Evolutionary conservation across 2,797 vertebrate species (phyloP).

Genomic region (Atherinosoma microstoma): DNA sequence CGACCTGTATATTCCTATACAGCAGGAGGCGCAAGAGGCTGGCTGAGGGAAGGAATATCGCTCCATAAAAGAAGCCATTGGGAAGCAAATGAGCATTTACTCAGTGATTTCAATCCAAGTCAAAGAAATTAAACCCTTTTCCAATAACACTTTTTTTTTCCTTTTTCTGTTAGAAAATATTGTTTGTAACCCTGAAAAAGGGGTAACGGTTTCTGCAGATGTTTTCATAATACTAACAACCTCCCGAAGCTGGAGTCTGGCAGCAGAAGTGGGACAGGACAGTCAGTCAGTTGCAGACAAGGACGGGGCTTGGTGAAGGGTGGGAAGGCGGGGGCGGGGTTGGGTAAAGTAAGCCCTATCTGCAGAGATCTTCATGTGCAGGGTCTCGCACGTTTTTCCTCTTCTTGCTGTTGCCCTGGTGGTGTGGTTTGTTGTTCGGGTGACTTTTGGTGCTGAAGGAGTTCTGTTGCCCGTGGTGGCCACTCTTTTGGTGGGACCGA

Average conservation of each 20-base stretch:
- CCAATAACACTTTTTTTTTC: slow-evolving; percentile 51
- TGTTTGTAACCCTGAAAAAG: slow-evolving; percentile 62
- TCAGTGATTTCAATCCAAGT: slow-evolving; percentile 74
- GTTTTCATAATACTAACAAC: slow-evolving; percentile 69
- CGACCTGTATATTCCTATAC: slow-evolving; percentile 69
- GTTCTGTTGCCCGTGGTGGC: slow-evolving; percentile 88
- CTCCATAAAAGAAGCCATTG: slow-evolving; percentile 70
- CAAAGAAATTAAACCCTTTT: slow-evolving; percentile 67
- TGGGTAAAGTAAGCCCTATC: slow-evolving; percentile 84
- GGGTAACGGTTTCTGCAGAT: slow-evolving; percentile 51
- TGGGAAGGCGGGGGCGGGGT: not conserved
- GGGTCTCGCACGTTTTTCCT: slow-evolving; percentile 95
- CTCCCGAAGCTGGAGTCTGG: slow-evolving; percentile 70
- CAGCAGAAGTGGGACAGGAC: slow-evolving; percentile 70
- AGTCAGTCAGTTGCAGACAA: slow-evolving; percentile 64
- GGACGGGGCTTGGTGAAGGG: slow-evolving; percentile 23
- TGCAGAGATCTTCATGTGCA: slow-evolving; percentile 91
- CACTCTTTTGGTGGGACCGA: slow-evolving; percentile 89
- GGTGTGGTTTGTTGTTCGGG: slow-evolving; percentile 84
- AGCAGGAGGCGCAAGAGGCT: slow-evolving; percentile 75
- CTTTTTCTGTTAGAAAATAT: slow-evolving; percentile 68
- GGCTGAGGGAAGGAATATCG: slow-evolving; percentile 58
- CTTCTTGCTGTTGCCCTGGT: slow-evolving; percentile 93
- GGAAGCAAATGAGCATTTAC: slow-evolving; percentile 69
- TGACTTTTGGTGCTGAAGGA: slow-evolving; percentile 89